Base-by-base conservation (phyloP, 2,888 invertebrate species). In the Xylota sylvarum region DNA sequence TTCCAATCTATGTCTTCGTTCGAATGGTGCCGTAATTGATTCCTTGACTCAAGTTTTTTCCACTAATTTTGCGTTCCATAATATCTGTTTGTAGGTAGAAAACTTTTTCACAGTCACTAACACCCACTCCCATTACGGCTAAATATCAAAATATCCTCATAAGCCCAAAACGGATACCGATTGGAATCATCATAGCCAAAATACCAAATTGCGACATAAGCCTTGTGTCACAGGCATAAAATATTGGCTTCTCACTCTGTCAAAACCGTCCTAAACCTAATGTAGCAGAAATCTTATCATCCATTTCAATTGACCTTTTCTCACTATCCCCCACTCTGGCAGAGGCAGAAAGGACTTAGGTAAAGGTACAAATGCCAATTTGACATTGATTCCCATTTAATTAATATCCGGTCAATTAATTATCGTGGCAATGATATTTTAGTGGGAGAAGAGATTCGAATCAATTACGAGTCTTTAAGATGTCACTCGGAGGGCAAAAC, bases 391-490 rank as follows among this genome's bases (percentile, higher is more conserved):
- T 50, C 67, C 40, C n/a, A 50, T 78, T 78, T 77, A 77, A 77
- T 77, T 77, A 77, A 77, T 77, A 60, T 69, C 77, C 67, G 69
- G 77, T 77, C 78, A 78, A 78, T 78, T 78, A 62, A 78, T 78
- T 78, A 78, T 78, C 62, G 43, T 17, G 43, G 46, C 69, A 62
- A 70, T 64, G 52, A 62, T 62, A 78, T 78, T 62, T 67, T 48
- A 67, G 67, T 58, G 48, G 48, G 46, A 67, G 32, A 58, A 67
- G 77, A 77, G 40, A 79, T 64, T 48, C 64, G 27, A 79, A 72
- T 72, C 72, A 79, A 79, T 72, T 50, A 72, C 72, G 64, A 60
- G 64, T 65, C 79, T 65, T 80, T 58, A 65, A 67, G 80, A 65
- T 80, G 80, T 80, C 80, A 73, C 65, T 67, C 60, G 30, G n/a